These are phyloP conservation scores for Grapholita molesta DNA, from an alignment of 1,140 invertebrate species.

Conservation along the genomic window DNA sequence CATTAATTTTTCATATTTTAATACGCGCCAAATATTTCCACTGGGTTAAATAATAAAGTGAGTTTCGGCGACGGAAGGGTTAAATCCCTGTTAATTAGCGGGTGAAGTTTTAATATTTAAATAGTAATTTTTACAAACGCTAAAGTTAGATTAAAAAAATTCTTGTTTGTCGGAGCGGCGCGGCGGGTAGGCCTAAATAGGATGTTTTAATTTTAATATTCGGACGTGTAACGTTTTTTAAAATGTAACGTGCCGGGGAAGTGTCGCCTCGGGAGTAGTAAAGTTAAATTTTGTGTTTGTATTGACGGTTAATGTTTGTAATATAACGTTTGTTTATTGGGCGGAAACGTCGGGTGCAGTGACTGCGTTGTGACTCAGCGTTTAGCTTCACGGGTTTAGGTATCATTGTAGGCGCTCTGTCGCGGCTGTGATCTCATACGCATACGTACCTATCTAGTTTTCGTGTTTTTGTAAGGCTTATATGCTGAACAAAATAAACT, in stretches of 20 bases:
- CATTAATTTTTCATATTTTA: conserved; percentile 77
- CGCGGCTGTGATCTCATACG: conserved; percentile 29
- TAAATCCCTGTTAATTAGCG: conserved; percentile 76
- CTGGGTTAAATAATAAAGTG: conserved; percentile 69
- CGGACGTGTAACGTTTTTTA: conserved; percentile 67
- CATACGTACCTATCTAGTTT: conserved; percentile 12
- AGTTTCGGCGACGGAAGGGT: conserved; percentile 74
- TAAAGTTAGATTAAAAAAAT: conserved; percentile 77
- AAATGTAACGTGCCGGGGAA: conserved; percentile 68
- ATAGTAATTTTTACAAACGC: conserved; percentile 78
- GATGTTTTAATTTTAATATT: conserved; percentile 15
- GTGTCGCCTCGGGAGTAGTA: conserved; percentile 57
- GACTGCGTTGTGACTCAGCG: conserved; percentile 41
- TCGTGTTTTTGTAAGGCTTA: not conserved
- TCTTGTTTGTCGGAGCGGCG: conserved; percentile 54
- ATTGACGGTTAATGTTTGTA: conserved; percentile 58
- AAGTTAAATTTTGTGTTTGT: conserved; percentile 66
- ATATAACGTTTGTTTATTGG: conserved; percentile 66
- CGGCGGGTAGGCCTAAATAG: conserved; percentile 69
- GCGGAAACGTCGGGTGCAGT: conserved; percentile 33
- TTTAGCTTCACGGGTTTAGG: conserved; percentile 50
- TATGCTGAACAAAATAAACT: not conserved
- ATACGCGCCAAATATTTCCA: conserved; percentile 77
- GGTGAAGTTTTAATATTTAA: conserved; percentile 70
- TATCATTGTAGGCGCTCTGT: conserved; percentile 27